Evolutionary conservation across 30 jellyfish, hydroid and myxozoan genomes (phyloP).

Genomic region (Hydra vulgaris): DNA sequence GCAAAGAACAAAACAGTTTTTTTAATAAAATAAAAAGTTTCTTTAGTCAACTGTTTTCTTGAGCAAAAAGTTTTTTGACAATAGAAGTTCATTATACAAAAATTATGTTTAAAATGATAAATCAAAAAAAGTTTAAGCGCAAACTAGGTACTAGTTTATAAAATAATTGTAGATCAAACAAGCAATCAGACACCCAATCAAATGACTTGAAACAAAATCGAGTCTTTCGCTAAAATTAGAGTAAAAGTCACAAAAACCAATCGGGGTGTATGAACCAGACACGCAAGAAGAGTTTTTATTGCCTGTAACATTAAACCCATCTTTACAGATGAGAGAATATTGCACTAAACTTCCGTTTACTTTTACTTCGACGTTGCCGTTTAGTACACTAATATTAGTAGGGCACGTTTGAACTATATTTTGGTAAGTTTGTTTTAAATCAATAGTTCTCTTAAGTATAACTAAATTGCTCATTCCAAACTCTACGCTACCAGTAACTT

Average conservation of each 20-base stretch:
- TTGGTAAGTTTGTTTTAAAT: not conserved
- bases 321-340: not conserved
- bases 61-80: no score
- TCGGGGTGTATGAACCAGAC: not conserved
- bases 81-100: no score
- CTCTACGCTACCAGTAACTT: not conserved
- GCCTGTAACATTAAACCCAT: not conserved
- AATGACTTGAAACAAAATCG: not conserved
- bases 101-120: no score
- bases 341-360: not conserved
- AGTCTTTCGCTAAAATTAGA: not conserved
- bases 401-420: not conserved
- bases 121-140: no score
- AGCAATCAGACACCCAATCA: not conserved
- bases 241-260: not conserved
- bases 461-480: not conserved
- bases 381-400: not conserved
- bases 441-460: not conserved
- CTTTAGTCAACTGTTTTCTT: no score
- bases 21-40: no score
- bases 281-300: not conserved
- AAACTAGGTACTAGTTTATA: no score
- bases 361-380: not conserved
- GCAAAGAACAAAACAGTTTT: no score
- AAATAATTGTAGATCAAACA: no score